Conservation (phyloP, 2,113 vertebrate genomes). For the Sceloporus tristichus region DNA sequence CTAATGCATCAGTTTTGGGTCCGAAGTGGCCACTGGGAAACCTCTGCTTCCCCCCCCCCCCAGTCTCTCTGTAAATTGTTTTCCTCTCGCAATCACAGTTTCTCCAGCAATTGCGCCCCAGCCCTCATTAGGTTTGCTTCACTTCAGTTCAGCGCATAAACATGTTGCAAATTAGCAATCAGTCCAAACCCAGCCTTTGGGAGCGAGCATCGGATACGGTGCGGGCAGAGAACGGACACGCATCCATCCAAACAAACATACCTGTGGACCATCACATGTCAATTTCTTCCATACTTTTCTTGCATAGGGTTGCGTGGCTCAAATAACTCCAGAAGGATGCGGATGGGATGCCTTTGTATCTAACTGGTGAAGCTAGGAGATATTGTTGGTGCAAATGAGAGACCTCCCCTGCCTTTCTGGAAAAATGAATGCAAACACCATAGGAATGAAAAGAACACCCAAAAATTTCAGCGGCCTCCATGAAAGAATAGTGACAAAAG, state of each 20-base stretch:
- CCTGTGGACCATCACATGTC: conserved; percentile 67
- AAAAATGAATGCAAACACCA: accelerated
- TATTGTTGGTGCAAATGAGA: neutral
- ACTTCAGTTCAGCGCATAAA: conserved; percentile 57
- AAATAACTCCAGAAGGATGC: conserved; percentile 43
- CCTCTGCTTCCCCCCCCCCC: conserved; percentile 22
- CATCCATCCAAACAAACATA: conserved; percentile 69
- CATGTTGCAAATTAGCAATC: conserved; percentile 66
- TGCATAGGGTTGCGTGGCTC: conserved; percentile 37
- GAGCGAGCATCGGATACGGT: conserved; percentile 60
- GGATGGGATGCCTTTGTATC: conserved; percentile 44
- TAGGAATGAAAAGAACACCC: conserved; percentile 32
- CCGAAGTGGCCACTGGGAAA: no score
- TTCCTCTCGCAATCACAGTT: conserved; percentile 54
- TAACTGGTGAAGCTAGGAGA: conserved; percentile 13
- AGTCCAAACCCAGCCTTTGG: conserved; percentile 37
- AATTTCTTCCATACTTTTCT: conserved; percentile 60
- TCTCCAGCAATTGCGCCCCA: conserved; percentile 56
- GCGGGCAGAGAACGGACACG: conserved; percentile 52
- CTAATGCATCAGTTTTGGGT: no score
- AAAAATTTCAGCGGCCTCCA: no score
- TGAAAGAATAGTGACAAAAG: no score
- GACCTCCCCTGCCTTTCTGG: conserved; percentile 7
- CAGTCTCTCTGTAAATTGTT: neutral
- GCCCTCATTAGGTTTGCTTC: conserved; percentile 27